Evolutionary conservation across 2,113 vertebrate species (phyloP).

Genomic region (Hippocampus zosterae): DNA sequence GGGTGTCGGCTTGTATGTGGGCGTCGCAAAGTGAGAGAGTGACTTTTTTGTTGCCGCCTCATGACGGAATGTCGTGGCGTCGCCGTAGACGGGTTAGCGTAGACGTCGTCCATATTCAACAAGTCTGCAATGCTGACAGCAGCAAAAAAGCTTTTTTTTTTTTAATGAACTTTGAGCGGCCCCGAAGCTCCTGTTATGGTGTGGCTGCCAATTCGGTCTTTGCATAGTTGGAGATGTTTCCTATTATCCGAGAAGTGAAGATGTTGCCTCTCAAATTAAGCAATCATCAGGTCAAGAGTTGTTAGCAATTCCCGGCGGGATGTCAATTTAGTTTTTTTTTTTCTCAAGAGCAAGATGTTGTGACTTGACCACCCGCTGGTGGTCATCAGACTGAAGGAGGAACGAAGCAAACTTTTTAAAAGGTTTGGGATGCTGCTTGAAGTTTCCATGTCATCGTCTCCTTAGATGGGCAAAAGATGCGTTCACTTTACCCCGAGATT

Average conservation of each 20-base stretch:
- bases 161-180: neutral
- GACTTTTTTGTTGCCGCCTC: slow-evolving; percentile 47
- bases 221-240: slow-evolving; percentile 2
- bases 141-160: slow-evolving; percentile 3
- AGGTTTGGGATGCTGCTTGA: neutral
- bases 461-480: neutral
- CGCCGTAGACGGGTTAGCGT: slow-evolving; percentile 16
- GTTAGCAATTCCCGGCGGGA: slow-evolving; percentile 18
- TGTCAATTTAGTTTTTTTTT: slow-evolving; percentile 18
- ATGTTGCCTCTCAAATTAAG: slow-evolving; percentile 7
- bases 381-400: slow-evolving; percentile 3
- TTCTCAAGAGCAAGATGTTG: neutral
- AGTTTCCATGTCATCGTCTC: neutral
- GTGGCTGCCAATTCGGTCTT: slow-evolving; percentile 16
- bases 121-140: slow-evolving; percentile 7
- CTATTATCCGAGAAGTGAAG: slow-evolving; percentile 17
- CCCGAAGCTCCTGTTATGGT: slow-evolving; percentile 5
- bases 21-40: slow-evolving; percentile 73
- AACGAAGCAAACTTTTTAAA: neutral
- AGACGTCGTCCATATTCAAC: slow-evolving; percentile 20
- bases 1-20: slow-evolving; percentile 64
- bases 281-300: slow-evolving; percentile 9
- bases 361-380: neutral
- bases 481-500: neutral
- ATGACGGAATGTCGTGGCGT: slow-evolving; percentile 16